Evolutionary conservation across 2,888 invertebrate species (phyloP).

Genomic region (Ferrisia virgata): DNA sequence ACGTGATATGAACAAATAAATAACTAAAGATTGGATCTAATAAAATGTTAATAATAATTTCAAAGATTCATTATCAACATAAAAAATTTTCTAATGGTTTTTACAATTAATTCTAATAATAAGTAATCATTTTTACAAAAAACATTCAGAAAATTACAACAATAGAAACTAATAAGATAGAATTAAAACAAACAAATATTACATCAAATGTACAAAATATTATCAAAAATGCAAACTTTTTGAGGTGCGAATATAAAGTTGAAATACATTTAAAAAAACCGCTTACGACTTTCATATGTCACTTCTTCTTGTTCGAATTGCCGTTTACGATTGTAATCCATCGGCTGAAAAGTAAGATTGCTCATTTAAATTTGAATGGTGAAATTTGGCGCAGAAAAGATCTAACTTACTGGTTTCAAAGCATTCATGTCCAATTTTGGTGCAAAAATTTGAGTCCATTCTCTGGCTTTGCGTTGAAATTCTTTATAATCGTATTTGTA

Average conservation of each 20-base stretch:
- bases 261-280: neutral
- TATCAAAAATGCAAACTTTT: neutral
- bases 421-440: conserved; percentile 20
- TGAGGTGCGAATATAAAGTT: neutral
- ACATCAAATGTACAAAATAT: conserved; percentile 8
- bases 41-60: neutral
- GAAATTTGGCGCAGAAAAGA: neutral
- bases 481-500: conserved; percentile 29
- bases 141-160: neutral
- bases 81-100: neutral
- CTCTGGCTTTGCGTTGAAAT: conserved; percentile 34
- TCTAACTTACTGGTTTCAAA: conserved; percentile 31
- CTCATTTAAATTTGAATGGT: no score
- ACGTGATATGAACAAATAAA: neutral
- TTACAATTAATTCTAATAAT: neutral
- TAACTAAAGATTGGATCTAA: neutral
- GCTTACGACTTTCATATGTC: conserved; percentile 10
- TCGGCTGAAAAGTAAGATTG: conserved; percentile 5
- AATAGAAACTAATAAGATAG: neutral
- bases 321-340: conserved; percentile 35
- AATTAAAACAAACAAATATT: neutral
- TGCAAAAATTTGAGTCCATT: conserved; percentile 39
- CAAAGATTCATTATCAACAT: neutral
- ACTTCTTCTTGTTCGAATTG: conserved; percentile 37
- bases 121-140: neutral